These are phyloP conservation scores for Poecilia latipinna DNA, from an alignment of 2,113 vertebrate genomes.

Conservation along the genomic window DNA sequence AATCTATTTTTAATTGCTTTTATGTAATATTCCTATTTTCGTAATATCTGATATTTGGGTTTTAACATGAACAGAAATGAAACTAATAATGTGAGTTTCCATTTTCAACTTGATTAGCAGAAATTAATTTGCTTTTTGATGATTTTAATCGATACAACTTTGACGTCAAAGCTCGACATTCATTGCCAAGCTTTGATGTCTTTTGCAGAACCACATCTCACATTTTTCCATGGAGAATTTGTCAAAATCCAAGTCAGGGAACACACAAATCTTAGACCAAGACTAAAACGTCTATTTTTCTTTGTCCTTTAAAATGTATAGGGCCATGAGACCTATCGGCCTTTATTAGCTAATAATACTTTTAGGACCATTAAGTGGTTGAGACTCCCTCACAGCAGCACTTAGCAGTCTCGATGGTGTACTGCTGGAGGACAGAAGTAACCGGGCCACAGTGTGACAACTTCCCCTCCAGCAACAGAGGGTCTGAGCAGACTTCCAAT, in stretches of 20 bases:
- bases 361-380: constrained; percentile 72
- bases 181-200: background rate
- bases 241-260: background rate
- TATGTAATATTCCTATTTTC: background rate
- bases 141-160: background rate
- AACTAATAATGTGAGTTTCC: background rate
- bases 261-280: constrained; percentile 1
- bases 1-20: background rate
- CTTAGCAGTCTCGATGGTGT: constrained; percentile 59
- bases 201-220: too few relatives aligned
- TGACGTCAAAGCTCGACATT: background rate
- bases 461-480: constrained; percentile 29
- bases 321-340: constrained; percentile 66
- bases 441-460: constrained; percentile 48
- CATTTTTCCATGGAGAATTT: background rate
- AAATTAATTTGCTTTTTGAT: background rate
- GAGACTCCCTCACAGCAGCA: constrained; percentile 55
- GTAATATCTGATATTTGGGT: background rate
- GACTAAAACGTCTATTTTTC: constrained; percentile 27
- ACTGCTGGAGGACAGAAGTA: constrained; percentile 55
- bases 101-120: background rate
- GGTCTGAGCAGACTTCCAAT: constrained; percentile 63
- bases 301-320: constrained; percentile 63
- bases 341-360: constrained; percentile 80
- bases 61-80: background rate